Evolutionary conservation across 2,888 invertebrate genomes (phyloP).

Genomic region (Dendrolimus houi): DNA sequence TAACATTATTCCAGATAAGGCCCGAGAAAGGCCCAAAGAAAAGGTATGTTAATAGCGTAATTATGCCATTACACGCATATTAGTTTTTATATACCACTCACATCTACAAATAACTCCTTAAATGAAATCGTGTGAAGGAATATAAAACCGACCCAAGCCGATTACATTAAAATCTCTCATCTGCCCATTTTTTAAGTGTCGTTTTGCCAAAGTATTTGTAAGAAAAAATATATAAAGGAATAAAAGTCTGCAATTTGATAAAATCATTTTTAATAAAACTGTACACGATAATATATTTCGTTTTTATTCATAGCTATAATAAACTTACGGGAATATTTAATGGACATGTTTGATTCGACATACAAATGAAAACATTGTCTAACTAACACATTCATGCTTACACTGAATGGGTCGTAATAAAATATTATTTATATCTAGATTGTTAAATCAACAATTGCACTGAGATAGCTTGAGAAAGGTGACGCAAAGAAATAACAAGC

Average conservation of each 20-base stretch:
- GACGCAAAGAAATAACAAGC: slow-evolving; percentile 36
- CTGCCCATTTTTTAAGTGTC: too few species aligned
- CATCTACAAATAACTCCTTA: too few species aligned
- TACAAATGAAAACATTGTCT: slow-evolving; percentile 46
- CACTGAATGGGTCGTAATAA: slow-evolving; percentile 38
- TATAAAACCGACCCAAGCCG: too few species aligned
- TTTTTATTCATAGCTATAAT: slow-evolving; percentile 43
- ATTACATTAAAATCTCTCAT: too few species aligned
- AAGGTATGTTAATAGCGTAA: too few species aligned
- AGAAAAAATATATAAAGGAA: slow-evolving; percentile 2
- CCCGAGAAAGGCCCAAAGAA: too few species aligned
- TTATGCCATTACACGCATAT: too few species aligned
- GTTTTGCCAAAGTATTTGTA: too few species aligned
- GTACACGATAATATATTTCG: slow-evolving; percentile 58
- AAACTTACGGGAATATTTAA: slow-evolving; percentile 51
- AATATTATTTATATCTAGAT: slow-evolving; percentile 40
- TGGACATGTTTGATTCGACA: slow-evolving; percentile 59
- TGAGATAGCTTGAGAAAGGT: slow-evolving; percentile 48
- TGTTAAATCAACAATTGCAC: slow-evolving; percentile 68
- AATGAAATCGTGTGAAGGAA: too few species aligned
- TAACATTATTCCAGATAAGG: too few species aligned
- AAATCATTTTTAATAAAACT: slow-evolving; percentile 62
- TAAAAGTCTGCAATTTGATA: slow-evolving; percentile 25
- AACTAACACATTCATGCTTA: slow-evolving; percentile 32
- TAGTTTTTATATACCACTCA: too few species aligned